Evolutionary conservation across 2,113 vertebrate species (phyloP).

Genomic region (Gasterosteus aculeatus): DNA sequence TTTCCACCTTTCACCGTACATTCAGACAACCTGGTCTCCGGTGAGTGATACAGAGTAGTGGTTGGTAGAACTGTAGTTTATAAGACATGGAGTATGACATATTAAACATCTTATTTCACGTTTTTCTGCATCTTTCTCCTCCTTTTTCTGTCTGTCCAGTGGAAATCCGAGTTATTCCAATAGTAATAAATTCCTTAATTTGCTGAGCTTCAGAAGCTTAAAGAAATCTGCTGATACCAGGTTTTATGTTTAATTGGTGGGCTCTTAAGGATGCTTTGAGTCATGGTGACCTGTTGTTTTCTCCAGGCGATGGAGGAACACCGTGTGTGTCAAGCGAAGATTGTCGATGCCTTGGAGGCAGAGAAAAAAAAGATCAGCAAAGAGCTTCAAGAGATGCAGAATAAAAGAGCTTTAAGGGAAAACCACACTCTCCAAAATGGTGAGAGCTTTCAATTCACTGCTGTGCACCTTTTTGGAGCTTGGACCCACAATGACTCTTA

Average conservation of each 20-base stretch:
- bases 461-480: neutral
- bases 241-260: constrained; percentile 31
- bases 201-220: constrained; percentile 15
- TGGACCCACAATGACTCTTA: constrained; percentile 1
- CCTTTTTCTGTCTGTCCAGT: neutral
- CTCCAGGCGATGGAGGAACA: constrained; percentile 91
- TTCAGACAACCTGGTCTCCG: neutral
- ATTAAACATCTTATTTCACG: constrained; percentile 5
- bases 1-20: neutral
- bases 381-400: constrained; percentile 88
- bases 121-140: neutral
- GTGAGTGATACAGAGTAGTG: neutral
- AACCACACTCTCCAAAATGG: constrained; percentile 61
- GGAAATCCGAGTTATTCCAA: constrained; percentile 8
- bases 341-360: constrained; percentile 91
- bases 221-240: constrained; percentile 26
- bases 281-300: constrained; percentile 13
- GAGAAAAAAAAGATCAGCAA: constrained; percentile 91
- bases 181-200: constrained; percentile 5
- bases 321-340: constrained; percentile 85
- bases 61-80: neutral
- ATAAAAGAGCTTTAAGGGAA: constrained; percentile 71
- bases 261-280: constrained; percentile 27
- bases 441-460: constrained; percentile 36
- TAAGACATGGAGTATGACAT: neutral